Base-by-base conservation (phyloP, 2,113 vertebrate genomes). In the Leiothrix lutea region DNA sequence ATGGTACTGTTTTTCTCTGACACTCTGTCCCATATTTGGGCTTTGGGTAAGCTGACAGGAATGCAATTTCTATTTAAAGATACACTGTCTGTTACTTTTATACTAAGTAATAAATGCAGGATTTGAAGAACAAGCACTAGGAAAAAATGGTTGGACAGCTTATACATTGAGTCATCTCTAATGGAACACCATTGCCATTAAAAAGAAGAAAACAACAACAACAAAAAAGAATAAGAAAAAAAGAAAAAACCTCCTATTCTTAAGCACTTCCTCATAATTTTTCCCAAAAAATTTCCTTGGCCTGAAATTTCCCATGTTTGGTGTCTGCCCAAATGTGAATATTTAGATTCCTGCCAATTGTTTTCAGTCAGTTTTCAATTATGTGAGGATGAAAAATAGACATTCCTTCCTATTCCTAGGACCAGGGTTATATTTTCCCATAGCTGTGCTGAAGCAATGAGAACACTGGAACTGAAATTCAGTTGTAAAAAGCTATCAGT, bases 11-110 rank as follows among this genome's bases (percentile, higher is more conserved):
- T 92, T 87, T 93, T 74, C 91, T 88, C 88, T 94, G 92, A 83
- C 80, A 90, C 64, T 58, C 31, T 78, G 79, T 88, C 86, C 92
- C 92, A 78, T 94, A 94, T 90, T 94, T 95, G 91, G 94, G 72
- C 80, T 86, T 96, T 87, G 91, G 88, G 75, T 96, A 95, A 95
- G 83, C 86, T 93, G 88, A 95, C 86, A 94, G 75, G 88, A 95
- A 95, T 93, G 94, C 54, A 38, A 86, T 88, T 94, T 93, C 86
- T 94, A 94, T 96, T 96, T 96, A 90, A 96, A 96, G 92, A 86
- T 61, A 88, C 47, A 20, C 80, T 84, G 95, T 80, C 94, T 92
- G 82, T 93, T 94, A 95, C 82, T 90, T 90, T 92, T 88, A 80
- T 77, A 70, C 42, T 48, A 58, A 92, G 75, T 83, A 92, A 95